Evolutionary conservation across 2,113 vertebrate genomes (phyloP).

Genomic region (Nannobrachium achirus): DNA sequence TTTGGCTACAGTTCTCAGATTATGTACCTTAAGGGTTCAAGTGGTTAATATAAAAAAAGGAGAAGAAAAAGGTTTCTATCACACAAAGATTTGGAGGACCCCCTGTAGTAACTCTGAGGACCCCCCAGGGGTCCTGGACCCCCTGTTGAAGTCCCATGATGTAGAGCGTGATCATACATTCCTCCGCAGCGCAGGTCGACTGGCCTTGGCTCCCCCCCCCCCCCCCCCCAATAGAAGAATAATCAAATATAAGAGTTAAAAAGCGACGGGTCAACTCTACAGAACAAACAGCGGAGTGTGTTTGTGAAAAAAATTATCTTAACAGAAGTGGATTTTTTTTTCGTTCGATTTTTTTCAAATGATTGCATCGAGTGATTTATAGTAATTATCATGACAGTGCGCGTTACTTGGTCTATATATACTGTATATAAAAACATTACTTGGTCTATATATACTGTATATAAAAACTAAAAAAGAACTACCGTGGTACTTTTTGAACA

Average conservation of each 20-base stretch:
- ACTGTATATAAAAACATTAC: too few relatives aligned
- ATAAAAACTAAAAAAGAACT: constrained; percentile 62
- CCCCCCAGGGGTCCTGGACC: too few relatives aligned
- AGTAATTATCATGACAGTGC: constrained; percentile 74
- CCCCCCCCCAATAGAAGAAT: constrained; percentile 34
- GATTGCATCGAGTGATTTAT: constrained; percentile 70
- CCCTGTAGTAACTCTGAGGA: too few relatives aligned
- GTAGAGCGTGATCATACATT: constrained; percentile 76
- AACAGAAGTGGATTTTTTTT: too few relatives aligned
- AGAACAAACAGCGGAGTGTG: constrained; percentile 54
- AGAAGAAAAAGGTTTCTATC: too few relatives aligned
- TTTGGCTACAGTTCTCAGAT: too few relatives aligned
- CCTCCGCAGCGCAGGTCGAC: constrained; percentile 56
- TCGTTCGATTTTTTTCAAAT: constrained; percentile 15
- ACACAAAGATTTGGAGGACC: too few relatives aligned
- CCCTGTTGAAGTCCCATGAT: too few relatives aligned
- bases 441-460: constrained; percentile 68
- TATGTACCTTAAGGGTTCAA: too few relatives aligned
- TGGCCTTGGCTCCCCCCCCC: constrained; percentile 12
- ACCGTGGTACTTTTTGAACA: constrained; percentile 74
- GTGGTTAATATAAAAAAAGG: too few relatives aligned
- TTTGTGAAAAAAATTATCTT: neutral
- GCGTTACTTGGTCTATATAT: constrained; percentile 70
- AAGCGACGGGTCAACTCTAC: constrained; percentile 47
- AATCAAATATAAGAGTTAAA: constrained; percentile 60